A percentile compares a stretch with the other conserved stretches of the same genome.
These are phyloP conservation scores for Hofmannophila pseudospretella DNA, from an alignment of 2,888 invertebrate genomes.

Conservation along the genomic window DNA sequence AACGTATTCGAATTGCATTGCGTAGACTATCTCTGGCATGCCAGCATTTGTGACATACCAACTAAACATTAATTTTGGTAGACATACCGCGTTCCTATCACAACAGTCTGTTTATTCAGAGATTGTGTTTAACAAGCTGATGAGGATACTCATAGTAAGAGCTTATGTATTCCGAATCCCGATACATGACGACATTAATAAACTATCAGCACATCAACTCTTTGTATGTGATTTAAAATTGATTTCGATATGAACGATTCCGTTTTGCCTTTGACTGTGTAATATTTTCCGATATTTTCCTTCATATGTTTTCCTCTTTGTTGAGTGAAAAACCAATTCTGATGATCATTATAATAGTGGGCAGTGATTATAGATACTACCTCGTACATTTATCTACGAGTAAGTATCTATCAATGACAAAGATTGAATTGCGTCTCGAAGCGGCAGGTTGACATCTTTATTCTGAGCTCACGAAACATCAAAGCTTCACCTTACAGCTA, in stretches of 20 bases:
- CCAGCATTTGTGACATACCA: not conserved
- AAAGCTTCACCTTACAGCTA: not conserved
- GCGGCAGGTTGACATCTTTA: not conserved
- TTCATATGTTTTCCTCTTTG: no score
- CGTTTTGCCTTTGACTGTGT: no score
- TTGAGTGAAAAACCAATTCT: no score
- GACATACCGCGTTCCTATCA: not conserved
- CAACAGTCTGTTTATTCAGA: conserved; percentile 2
- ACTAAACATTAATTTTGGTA: conserved; percentile 1
- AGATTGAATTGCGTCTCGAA: not conserved
- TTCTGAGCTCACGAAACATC: not conserved
- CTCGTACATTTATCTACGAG: no score
- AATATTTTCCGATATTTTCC: no score
- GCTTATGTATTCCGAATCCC: no score
- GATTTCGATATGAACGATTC: no score
- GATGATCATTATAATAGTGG: no score
- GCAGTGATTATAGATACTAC: no score
- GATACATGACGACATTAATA: no score
- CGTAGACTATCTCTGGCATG: not conserved
- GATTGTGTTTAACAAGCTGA: conserved; percentile 6
- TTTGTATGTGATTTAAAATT: no score
- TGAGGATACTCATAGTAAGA: not conserved
- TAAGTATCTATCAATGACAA: not conserved
- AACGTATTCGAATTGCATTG: not conserved
- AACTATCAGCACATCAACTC: no score